Percentiles rank a stretch among this genome's conserved stretches.
phyloP scores from a whole-genome alignment of 2,113 vertebrate species.

The Oryzias celebensis region DNA sequence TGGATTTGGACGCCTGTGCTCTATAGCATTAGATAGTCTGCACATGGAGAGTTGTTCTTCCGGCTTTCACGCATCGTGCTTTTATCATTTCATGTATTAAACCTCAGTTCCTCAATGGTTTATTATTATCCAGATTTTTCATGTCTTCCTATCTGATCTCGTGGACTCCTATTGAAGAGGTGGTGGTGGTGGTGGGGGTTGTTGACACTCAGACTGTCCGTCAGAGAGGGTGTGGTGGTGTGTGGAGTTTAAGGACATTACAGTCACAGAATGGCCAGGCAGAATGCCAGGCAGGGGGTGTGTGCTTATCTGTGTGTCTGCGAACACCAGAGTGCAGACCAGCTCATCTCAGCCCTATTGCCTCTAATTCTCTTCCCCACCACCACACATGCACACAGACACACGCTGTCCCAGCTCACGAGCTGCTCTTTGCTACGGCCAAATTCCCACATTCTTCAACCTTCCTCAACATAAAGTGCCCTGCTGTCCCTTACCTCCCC shows the following conservation, averaged over 20 bases:
- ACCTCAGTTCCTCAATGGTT: constrained; percentile 7
- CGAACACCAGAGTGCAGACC: constrained; percentile 46
- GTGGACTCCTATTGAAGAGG: constrained; percentile 1
- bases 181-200: neutral
- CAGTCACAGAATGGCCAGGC: constrained; percentile 67
- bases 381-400: no score
- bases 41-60: no score
- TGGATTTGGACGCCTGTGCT: no score
- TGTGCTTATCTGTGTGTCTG: constrained; percentile 27
- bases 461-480: constrained; percentile 62
- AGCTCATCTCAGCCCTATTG: constrained; percentile 67
- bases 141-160: constrained; percentile 1
- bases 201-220: constrained; percentile 38
- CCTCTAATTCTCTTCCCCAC: constrained; percentile 52
- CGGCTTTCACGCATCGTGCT: neutral
- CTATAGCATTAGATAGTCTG: no score
- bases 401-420: constrained; percentile 61
- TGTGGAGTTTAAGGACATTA: constrained; percentile 71
- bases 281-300: constrained; percentile 52
- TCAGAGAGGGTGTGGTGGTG: constrained; percentile 60
- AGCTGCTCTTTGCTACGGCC: constrained; percentile 55
- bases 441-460: constrained; percentile 70
- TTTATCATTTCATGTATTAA: neutral
- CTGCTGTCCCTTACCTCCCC: constrained; percentile 28
- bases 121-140: constrained; percentile 7